These are phyloP conservation scores for Halotydeus destructor DNA, from an alignment of 1,140 invertebrate species.

Conservation along the genomic window DNA sequence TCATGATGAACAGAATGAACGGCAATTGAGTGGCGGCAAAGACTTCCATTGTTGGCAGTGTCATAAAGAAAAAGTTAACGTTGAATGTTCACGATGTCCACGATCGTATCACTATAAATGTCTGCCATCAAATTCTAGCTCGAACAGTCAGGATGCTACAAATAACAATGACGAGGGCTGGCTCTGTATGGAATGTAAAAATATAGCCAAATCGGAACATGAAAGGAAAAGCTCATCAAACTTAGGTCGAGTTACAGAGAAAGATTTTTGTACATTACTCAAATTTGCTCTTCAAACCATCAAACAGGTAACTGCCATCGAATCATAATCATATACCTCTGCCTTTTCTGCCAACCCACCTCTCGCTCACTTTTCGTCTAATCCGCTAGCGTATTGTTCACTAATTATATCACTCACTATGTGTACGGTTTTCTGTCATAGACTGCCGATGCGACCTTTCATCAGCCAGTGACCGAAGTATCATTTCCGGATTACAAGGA, in stretches of 20 bases:
- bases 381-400: conserved; percentile 3
- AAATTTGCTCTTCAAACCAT: conserved; percentile 49
- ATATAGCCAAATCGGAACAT: conserved; percentile 53
- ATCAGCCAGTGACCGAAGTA: conserved; percentile 41
- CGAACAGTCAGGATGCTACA: background rate
- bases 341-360: background rate
- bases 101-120: conserved; percentile 61
- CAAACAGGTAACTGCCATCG: conserved; percentile 26
- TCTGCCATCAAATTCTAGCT: conserved; percentile 26
- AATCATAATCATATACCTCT: background rate
- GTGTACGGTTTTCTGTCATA: no score
- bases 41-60: conserved; percentile 79
- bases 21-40: conserved; percentile 19
- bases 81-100: conserved; percentile 55
- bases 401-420: background rate
- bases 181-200: conserved; percentile 67
- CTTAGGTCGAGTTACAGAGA: conserved; percentile 44
- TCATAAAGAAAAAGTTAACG: conserved; percentile 32
- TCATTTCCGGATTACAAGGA: conserved; percentile 49
- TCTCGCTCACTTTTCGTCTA: background rate
- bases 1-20: no score
- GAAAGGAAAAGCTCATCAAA: conserved; percentile 41
- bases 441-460: conserved; percentile 31
- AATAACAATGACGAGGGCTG: conserved; percentile 27
- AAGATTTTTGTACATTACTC: conserved; percentile 48